Evolutionary conservation across 1,140 invertebrate species (phyloP), one percentile per base, ranked within the genome.

Genomic region (Scaptodrosophila lebanonensis): DNA sequence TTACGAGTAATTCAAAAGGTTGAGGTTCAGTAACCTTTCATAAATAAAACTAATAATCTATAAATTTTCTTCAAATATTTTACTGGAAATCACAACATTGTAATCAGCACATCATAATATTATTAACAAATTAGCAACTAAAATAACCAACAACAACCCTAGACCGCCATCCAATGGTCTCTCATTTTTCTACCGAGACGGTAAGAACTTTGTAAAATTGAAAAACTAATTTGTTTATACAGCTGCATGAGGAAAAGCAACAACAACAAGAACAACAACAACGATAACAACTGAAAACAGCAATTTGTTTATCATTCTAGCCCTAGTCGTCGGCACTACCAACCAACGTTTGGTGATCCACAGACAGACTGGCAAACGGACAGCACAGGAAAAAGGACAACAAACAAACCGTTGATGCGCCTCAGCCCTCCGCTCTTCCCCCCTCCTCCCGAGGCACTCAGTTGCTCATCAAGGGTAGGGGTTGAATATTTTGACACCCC

Each of bases 221-320:
- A 66, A 72, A n/a, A 79, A 84, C 79, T 84, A 84, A 84, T 84
- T 84, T 84, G 79, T 84, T 84, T 84, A 84, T 65, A 79, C 79
- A 84, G 79, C 79, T 84, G 79, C 79, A 79, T 36, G 66, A 79
- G n/a, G 82, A 63, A 65, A 69, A 79, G 69, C 75, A 79, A 50
- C 69, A 61, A 36, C 51, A 48, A 69, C 61, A 82, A 70, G 50
- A 61, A 66, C 69, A 79, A 82, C 73, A 77, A 73, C 50, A 20
- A 38, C 16, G 29, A 3, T n/a, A 32, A 20, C 45, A 62, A 50
- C 35, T 39, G 50, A 60, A 32, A 45, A 53, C 35, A 77, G 68
- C 79, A 84, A 84, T 79, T 84, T 84, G 79, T 84, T 84, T 84
- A 84, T 84, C 79, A 82, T 84, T 62, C 56, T 79, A 65, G 70